These are phyloP conservation scores for Nasua narica DNA, from an alignment of 2,797 vertebrate species.

Conservation along the genomic window DNA sequence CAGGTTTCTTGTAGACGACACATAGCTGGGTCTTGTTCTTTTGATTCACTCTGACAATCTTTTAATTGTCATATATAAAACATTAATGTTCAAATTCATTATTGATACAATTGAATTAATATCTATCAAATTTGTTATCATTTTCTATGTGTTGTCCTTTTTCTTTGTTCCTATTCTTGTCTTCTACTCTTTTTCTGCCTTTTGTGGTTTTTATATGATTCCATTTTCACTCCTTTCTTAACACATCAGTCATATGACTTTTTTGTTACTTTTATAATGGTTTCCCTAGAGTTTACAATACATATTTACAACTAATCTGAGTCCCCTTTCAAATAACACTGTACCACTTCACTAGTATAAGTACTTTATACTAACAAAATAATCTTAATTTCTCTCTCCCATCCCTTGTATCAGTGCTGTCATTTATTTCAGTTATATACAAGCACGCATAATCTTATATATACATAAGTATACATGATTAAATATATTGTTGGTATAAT, in stretches of 20 bases:
- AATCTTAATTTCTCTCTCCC: not conserved
- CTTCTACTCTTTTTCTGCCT: not conserved
- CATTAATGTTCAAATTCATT: not conserved
- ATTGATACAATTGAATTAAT: not conserved
- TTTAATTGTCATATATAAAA: not conserved
- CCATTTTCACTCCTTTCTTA: not conserved
- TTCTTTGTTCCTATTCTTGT: not conserved
- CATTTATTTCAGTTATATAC: not conserved
- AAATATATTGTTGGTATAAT: not conserved
- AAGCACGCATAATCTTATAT: not conserved
- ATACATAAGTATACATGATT: not conserved
- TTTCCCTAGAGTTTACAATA: not conserved
- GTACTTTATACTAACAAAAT: not conserved
- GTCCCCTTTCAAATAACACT: not conserved
- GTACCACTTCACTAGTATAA: not conserved
- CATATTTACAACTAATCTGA: not conserved
- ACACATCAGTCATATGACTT: not conserved
- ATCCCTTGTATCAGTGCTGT: not conserved
- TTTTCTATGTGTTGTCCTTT: not conserved
- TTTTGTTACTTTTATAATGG: not conserved
- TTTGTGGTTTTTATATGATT: not conserved
- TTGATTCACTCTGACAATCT: not conserved
- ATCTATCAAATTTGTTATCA: not conserved
- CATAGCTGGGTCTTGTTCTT: not conserved
- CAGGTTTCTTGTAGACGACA: not conserved